Percentiles rank a stretch among this genome's conserved stretches.
phyloP scores from a whole-genome alignment of 2,113 vertebrate genomes.

The Perccottus glenii region DNA sequence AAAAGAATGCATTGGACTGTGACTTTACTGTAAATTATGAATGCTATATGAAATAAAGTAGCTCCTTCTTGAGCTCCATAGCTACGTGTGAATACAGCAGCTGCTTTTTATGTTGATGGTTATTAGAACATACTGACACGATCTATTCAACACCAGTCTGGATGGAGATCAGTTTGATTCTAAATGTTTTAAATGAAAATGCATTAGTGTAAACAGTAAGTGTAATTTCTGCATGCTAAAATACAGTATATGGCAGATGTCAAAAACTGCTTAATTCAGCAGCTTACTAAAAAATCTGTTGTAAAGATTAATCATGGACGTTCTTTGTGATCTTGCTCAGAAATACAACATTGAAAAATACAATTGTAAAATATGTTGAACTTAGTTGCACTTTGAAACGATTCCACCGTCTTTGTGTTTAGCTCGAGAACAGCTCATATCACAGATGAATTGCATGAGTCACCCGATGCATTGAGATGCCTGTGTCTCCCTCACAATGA shows the following conservation, averaged over 20 bases:
- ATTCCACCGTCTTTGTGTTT: slow-evolving; percentile 29
- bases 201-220: too few relatives aligned
- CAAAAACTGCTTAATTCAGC: slow-evolving; percentile 8
- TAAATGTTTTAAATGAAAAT: too few relatives aligned
- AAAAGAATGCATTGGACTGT: too few relatives aligned
- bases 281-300: neutral
- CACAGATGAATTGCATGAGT: slow-evolving; percentile 67
- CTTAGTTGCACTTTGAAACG: slow-evolving; percentile 40
- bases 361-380: slow-evolving; percentile 27
- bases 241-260: neutral
- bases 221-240: neutral
- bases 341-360: slow-evolving; percentile 6
- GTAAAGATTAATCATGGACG: slow-evolving; percentile 3
- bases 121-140: too few relatives aligned
- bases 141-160: too few relatives aligned
- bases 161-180: too few relatives aligned
- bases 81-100: too few relatives aligned
- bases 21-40: too few relatives aligned
- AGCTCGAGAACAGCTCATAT: slow-evolving; percentile 19
- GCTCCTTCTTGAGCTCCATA: too few relatives aligned
- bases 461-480: slow-evolving; percentile 63
- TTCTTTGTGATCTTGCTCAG: neutral
- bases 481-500: slow-evolving; percentile 62
- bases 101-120: too few relatives aligned
- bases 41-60: too few relatives aligned